phyloP scores from a whole-genome alignment of 2,113 vertebrate genomes.

The Antechinus flavipes region DNA sequence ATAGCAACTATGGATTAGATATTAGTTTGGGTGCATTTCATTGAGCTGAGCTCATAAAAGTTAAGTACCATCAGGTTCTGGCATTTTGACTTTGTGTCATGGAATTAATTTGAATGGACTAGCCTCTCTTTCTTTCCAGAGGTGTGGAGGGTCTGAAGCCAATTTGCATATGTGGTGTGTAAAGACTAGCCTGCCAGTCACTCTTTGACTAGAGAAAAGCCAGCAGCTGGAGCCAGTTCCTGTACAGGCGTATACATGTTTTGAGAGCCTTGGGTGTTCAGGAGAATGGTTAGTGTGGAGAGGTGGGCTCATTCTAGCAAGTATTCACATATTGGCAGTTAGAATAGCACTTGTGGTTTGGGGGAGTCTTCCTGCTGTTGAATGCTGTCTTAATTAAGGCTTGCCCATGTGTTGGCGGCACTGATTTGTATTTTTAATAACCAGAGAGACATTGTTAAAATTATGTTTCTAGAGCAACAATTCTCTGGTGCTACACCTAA shows the following conservation, averaged over 20 bases:
- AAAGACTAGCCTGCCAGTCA: not conserved
- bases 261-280: not conserved
- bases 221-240: not conserved
- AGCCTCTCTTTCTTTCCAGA: not conserved
- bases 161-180: not conserved
- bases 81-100: conserved; percentile 58
- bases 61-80: conserved; percentile 50
- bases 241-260: not conserved
- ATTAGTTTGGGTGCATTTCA: conserved; percentile 46
- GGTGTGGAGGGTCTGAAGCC: not conserved
- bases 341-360: not conserved
- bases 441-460: conserved; percentile 28
- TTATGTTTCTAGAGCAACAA: conserved; percentile 30
- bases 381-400: conserved; percentile 49
- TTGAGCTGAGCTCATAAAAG: conserved; percentile 48
- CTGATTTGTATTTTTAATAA: conserved; percentile 66
- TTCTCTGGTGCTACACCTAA: conserved; percentile 37
- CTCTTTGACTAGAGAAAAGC: conserved; percentile 16
- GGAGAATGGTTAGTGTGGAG: not conserved
- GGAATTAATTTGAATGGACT: conserved; percentile 40
- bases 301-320: not conserved
- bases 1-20: conserved; percentile 36
- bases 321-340: not conserved
- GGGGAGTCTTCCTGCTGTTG: not conserved
- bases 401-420: conserved; percentile 24